Percentiles rank a stretch among this genome's conserved stretches.
phyloP scores from a whole-genome alignment of 2,113 vertebrate genomes.

The Drymodes brunneopygia region DNA sequence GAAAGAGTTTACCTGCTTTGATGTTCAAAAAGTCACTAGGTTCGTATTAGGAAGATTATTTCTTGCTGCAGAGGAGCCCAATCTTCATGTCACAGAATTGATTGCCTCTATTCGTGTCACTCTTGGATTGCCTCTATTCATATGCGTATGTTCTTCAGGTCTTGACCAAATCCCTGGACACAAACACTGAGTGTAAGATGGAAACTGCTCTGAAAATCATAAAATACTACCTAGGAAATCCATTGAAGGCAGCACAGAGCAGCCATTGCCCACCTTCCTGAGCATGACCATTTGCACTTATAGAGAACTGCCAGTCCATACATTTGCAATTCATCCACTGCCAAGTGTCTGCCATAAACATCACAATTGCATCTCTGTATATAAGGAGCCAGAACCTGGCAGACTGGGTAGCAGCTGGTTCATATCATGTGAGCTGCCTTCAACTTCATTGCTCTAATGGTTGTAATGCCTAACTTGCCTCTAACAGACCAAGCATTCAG shows the following conservation, averaged over 20 bases:
- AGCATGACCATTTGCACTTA: neutral
- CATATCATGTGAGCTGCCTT: neutral
- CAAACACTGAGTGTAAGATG: neutral
- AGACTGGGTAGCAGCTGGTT: neutral
- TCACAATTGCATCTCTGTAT: neutral
- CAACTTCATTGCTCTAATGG: neutral
- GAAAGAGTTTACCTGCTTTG: neutral
- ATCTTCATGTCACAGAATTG: neutral
- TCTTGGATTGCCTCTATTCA: neutral
- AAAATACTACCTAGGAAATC: neutral
- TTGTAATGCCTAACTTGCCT: neutral
- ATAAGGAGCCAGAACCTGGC: neutral
- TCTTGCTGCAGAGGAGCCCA: neutral
- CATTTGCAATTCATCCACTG: neutral
- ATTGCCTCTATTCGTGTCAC: neutral
- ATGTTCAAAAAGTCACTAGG: neutral
- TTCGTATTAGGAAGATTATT: neutral
- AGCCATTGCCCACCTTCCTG: neutral
- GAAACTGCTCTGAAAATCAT: neutral
- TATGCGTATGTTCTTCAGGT: neutral
- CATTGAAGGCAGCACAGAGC: neutral
- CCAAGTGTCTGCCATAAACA: neutral
- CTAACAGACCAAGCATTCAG: neutral
- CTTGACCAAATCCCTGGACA: neutral
- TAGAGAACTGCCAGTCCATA: neutral